These are phyloP conservation scores for Lepilemur septentrionalis DNA, from an alignment of 2,797 vertebrate genomes.

Conservation along the genomic window DNA sequence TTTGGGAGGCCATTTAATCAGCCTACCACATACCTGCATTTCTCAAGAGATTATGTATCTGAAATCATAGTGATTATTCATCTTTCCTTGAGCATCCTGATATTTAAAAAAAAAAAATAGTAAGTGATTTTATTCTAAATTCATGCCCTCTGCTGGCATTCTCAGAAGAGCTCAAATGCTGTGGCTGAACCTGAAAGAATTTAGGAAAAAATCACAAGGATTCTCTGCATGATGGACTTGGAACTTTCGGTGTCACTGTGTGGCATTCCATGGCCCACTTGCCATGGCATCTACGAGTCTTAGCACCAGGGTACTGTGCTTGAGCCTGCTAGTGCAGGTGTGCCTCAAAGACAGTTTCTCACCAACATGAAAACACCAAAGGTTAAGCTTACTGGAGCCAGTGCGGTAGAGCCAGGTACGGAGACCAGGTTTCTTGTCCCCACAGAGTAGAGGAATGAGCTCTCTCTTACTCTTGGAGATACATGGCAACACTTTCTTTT, in stretches of 20 bases:
- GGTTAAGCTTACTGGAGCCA: neutral
- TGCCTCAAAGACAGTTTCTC: neutral
- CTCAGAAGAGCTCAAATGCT: constrained; percentile 10
- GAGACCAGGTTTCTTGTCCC: neutral
- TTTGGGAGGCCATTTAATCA: neutral
- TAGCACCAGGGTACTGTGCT: neutral
- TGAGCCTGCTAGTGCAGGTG: neutral
- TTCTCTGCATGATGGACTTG: neutral
- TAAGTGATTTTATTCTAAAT: neutral
- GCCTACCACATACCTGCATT: neutral
- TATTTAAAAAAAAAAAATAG: neutral
- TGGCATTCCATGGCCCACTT: neutral
- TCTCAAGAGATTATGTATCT: neutral
- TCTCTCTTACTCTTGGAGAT: neutral
- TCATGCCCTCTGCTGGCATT: neutral
- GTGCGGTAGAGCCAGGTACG: neutral
- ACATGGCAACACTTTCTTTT: neutral
- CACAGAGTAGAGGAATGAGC: neutral
- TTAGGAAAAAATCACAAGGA: neutral
- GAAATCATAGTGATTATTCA: neutral
- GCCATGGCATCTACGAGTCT: neutral
- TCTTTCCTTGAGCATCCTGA: neutral
- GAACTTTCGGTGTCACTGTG: neutral
- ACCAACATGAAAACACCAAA: neutral
- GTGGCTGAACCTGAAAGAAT: neutral